phyloP scores from a whole-genome alignment of 2,888 invertebrate genomes.

The Aleiodes alternator region DNA sequence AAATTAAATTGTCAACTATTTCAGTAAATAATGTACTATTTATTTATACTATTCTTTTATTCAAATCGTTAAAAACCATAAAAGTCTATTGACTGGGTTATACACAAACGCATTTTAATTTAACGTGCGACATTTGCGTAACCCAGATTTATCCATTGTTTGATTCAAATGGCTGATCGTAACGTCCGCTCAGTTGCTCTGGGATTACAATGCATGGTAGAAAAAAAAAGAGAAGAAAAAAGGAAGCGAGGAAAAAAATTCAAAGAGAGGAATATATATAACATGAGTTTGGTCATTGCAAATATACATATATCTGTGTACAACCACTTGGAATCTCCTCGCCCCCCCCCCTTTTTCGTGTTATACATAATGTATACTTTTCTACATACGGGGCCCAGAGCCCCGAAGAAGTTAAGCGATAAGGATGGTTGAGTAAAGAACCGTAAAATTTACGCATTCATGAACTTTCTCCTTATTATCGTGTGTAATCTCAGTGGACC shows the following conservation, averaged over 20 bases:
- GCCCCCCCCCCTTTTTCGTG: neutral
- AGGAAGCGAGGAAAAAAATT: conserved; percentile 32
- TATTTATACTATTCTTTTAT: too few relatives aligned
- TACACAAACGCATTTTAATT: conserved; percentile 68
- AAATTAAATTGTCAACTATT: too few relatives aligned
- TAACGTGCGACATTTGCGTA: conserved; percentile 73
- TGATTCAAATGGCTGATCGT: conserved; percentile 71
- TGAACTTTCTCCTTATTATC: conserved; percentile 66
- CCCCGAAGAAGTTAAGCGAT: conserved; percentile 46
- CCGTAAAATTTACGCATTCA: conserved; percentile 60
- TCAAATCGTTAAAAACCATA: conserved; percentile 5
- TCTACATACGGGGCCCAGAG: conserved; percentile 34
- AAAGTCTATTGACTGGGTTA: neutral
- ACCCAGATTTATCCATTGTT: conserved; percentile 74
- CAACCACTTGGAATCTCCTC: conserved; percentile 16
- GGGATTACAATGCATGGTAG: conserved; percentile 62
- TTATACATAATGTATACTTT: conserved; percentile 42
- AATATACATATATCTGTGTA: conserved; percentile 5
- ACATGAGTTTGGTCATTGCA: conserved; percentile 35
- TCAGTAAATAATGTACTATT: too few relatives aligned
- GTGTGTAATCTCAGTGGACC: conserved; percentile 41
- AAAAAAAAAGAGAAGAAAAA: conserved; percentile 48
- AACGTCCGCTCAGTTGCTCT: conserved; percentile 64
- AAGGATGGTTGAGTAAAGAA: conserved; percentile 52
- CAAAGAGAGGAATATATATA: conserved; percentile 50